phyloP scores from a whole-genome alignment of 2,113 vertebrate genomes.

The Aegithalos caudatus region DNA sequence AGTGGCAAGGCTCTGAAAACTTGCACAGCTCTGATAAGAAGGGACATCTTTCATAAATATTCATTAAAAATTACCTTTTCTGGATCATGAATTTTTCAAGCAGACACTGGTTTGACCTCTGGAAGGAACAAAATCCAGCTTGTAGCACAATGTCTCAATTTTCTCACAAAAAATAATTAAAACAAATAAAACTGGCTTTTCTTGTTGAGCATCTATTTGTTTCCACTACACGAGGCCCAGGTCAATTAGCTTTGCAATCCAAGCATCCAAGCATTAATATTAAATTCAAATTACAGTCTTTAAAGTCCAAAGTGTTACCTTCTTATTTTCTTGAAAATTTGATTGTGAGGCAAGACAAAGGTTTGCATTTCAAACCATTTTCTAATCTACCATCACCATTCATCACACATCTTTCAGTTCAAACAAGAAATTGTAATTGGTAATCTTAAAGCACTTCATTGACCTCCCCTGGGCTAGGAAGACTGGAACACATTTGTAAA shows the following conservation, averaged over 20 bases:
- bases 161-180: background rate
- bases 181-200: constrained; percentile 1
- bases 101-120: constrained; percentile 78
- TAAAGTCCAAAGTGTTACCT: constrained; percentile 53
- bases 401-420: background rate
- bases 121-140: constrained; percentile 65
- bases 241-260: constrained; percentile 57
- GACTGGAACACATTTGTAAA: background rate
- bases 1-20: constrained; percentile 74
- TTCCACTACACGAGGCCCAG: constrained; percentile 36
- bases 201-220: constrained; percentile 61
- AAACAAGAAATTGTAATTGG: background rate
- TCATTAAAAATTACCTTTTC: constrained; percentile 84
- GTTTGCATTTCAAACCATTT: constrained; percentile 71
- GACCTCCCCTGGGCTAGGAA: background rate
- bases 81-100: constrained; percentile 82
- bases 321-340: constrained; percentile 64
- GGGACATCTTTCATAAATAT: constrained; percentile 79
- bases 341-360: constrained; percentile 35
- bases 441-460: background rate
- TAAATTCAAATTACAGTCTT: constrained; percentile 68
- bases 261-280: constrained; percentile 58
- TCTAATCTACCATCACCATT: background rate
- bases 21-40: constrained; percentile 77
- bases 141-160: constrained; percentile 49